Base-by-base conservation (phyloP, 2,113 vertebrate species). In the Ammodytes dubius region DNA sequence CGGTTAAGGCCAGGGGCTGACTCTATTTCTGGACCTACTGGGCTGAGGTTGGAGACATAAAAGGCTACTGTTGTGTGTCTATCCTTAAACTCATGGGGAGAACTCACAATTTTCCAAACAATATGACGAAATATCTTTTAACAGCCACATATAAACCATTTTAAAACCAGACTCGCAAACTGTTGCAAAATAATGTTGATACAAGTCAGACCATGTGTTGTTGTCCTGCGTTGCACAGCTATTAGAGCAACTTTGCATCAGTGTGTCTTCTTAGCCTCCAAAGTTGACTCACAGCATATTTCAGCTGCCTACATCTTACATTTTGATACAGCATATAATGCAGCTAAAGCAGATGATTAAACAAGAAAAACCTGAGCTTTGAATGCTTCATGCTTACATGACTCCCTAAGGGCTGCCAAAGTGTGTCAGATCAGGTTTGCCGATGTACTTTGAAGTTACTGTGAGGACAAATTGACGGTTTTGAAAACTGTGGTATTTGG, bases 21-120 rank as follows among this genome's bases (percentile, higher is more conserved):
- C 66, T 85, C 89, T 93, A 89, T 94, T 93, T 91, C 78, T 91
- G 80, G 88, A 87, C 61, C 49, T 46, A 17, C 68, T 59, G 83
- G 65, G 60, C 37, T 53, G 47, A 59, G 46, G 69, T 77, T 80
- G 66, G 46, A 72, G 79, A 80, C 82, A 69, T 83, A 79, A 86
- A 90, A 87, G 82, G 87, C 70, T 76, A 74, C 84, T 68, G 59
- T 72, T 49, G 37, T 61, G 54, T 61, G 65, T 70, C 35, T 54
- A n/a, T 58, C 27, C 68, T 5, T 5, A 66, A 45, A 83, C 69
- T 39, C 37, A 57, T 64, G 8, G 40, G 45, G 54, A 47, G 69
- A 84, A 63, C 47, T 50, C 53, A n/a, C 3, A 50, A 2, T 9
- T 39, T 4, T 52, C 39, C 7, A 13, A 39, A 17, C 27, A 12